A percentile compares a stretch with the other conserved stretches of the same genome.
These are phyloP conservation scores for Fragum sueziense DNA, from an alignment of 2,888 invertebrate species.

Conservation along the genomic window DNA sequence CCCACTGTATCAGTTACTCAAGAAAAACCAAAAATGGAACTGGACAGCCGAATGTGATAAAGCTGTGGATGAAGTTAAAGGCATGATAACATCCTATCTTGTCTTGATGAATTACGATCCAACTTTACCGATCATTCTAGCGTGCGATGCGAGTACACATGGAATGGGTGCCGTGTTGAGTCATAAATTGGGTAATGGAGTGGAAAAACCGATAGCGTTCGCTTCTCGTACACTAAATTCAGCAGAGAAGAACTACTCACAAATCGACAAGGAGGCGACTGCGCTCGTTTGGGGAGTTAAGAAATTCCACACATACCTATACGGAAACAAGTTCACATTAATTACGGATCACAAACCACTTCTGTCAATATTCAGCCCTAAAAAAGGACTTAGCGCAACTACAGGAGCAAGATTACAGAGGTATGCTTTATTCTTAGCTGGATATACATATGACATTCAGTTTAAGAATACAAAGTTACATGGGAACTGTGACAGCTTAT, in stretches of 20 bases:
- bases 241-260: slow-evolving; percentile 70
- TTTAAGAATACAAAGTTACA: too few species aligned
- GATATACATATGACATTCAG: too few species aligned
- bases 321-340: slow-evolving; percentile 81
- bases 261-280: slow-evolving; percentile 81
- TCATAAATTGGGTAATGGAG: too few species aligned
- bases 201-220: slow-evolving; percentile 81
- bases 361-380: too few species aligned
- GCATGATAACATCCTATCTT: too few species aligned
- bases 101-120: too few species aligned
- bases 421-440: too few species aligned
- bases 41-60: slow-evolving; percentile 17
- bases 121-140: too few species aligned
- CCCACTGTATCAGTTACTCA: slow-evolving; percentile 26
- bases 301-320: slow-evolving; percentile 80
- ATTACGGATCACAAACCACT: slow-evolving; percentile 72
- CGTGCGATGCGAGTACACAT: too few species aligned
- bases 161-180: slow-evolving; percentile 65
- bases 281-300: slow-evolving; percentile 74
- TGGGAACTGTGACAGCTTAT: too few species aligned
- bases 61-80: slow-evolving; percentile 44
- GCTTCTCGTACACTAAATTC: slow-evolving; percentile 53
- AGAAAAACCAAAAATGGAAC: slow-evolving; percentile 14
- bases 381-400: too few species aligned
- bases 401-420: too few species aligned